Percentiles rank a stretch among this genome's conserved stretches.
Conservation (phyloP, 2,888 invertebrate genomes). For the Cenopis cana region DNA sequence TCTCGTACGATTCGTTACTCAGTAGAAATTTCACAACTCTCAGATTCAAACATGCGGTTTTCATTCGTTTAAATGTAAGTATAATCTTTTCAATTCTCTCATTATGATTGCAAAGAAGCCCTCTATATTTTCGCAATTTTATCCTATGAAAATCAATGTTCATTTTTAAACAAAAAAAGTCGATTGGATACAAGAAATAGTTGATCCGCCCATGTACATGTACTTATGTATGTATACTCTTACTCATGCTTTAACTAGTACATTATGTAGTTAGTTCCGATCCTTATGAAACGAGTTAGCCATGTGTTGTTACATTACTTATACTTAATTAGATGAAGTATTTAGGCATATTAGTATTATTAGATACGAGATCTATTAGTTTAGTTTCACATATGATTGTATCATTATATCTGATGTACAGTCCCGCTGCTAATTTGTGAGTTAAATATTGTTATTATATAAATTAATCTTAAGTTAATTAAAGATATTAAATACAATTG, state of each 20-base stretch:
- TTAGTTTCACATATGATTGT: slow-evolving; percentile 32
- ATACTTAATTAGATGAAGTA: slow-evolving; percentile 32
- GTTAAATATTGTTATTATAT: slow-evolving; percentile 60
- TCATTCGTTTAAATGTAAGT: too few species aligned
- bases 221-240: too few species aligned
- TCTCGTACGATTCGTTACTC: too few species aligned
- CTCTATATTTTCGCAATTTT: too few species aligned
- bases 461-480: slow-evolving; percentile 60
- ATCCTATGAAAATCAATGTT: too few species aligned
- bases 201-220: too few species aligned
- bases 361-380: slow-evolving; percentile 34
- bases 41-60: too few species aligned
- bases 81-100: too few species aligned
- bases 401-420: slow-evolving; percentile 47
- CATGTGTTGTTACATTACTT: neutral
- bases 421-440: slow-evolving; percentile 53
- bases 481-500: slow-evolving; percentile 40
- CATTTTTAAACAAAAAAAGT: too few species aligned
- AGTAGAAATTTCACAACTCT: too few species aligned
- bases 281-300: slow-evolving; percentile 29
- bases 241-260: slow-evolving; percentile 14
- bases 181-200: too few species aligned
- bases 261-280: slow-evolving; percentile 14
- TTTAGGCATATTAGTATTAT: slow-evolving; percentile 22
- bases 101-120: too few species aligned